A percentile compares a stretch with the other conserved stretches of the same genome.
phyloP scores from a whole-genome alignment of 2,888 invertebrate species.

The Brachypalpus laphriformis region DNA sequence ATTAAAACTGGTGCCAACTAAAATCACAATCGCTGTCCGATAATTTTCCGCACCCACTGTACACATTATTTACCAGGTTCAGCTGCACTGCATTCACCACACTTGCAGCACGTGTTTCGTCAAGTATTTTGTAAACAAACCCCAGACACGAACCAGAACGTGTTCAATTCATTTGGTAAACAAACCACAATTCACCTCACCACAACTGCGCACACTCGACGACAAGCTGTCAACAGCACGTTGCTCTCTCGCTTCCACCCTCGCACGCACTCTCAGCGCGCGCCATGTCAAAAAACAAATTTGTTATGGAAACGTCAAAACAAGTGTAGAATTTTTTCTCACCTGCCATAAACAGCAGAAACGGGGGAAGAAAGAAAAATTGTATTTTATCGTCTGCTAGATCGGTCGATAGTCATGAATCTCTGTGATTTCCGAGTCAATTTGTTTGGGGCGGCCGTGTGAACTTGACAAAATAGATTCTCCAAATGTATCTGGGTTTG shows the following conservation, averaged over 20 bases:
- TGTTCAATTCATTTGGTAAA: conserved; percentile 48
- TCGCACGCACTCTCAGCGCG: conserved; percentile 23
- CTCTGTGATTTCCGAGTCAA: conserved; percentile 64
- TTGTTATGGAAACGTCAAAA: conserved; percentile 74
- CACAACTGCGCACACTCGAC: conserved; percentile 54
- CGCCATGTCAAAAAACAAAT: conserved; percentile 58
- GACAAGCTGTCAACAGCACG: conserved; percentile 28
- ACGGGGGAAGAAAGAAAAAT: conserved; percentile 3
- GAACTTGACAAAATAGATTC: conserved; percentile 8
- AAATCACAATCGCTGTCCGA: too few relatives aligned
- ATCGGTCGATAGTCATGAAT: conserved; percentile 58
- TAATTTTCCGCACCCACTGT: conserved; percentile 15
- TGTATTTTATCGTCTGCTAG: conserved; percentile 25
- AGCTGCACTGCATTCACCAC: conserved; percentile 36
- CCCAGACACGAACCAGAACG: conserved; percentile 64
- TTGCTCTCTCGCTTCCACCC: conserved; percentile 39
- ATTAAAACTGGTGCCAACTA: too few relatives aligned
- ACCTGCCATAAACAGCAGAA: conserved; percentile 54
- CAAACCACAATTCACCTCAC: conserved; percentile 50
- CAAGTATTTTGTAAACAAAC: conserved; percentile 59
- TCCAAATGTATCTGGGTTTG: conserved; percentile 9
- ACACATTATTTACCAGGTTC: conserved; percentile 18
- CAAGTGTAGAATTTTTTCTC: conserved; percentile 63
- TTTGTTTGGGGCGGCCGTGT: conserved; percentile 28
- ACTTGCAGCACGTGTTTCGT: conserved; percentile 59